A percentile compares a stretch with the other conserved stretches of the same genome.
These are phyloP conservation scores for Calameuta pallipes DNA, from an alignment of 2,888 invertebrate species.

Conservation along the genomic window DNA sequence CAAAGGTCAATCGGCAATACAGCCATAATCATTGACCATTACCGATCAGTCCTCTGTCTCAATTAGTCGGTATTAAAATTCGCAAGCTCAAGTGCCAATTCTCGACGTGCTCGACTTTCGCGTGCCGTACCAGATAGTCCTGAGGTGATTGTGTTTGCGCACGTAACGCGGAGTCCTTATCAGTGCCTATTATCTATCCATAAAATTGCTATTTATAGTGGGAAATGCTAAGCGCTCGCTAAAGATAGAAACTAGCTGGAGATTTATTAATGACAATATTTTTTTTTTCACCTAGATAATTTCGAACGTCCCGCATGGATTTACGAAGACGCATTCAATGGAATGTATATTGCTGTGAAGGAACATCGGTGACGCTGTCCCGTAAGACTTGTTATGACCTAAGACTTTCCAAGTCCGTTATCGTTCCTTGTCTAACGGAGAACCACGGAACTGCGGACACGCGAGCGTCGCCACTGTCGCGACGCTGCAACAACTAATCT, in stretches of 20 bases:
- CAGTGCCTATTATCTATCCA: not conserved
- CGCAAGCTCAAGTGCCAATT: not conserved
- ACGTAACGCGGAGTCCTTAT: not conserved
- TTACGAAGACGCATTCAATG: not conserved
- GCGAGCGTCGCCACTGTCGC: not conserved
- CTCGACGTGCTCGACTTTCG: not conserved
- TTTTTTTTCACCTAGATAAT: not conserved
- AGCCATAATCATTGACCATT: not conserved
- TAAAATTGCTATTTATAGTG: conserved; percentile 6
- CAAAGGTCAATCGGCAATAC: not conserved
- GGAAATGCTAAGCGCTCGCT: not conserved
- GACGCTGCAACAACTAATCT: not conserved
- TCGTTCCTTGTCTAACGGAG: not conserved
- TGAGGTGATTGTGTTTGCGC: not conserved
- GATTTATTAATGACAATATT: not conserved
- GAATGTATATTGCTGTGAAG: not conserved
- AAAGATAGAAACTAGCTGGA: not conserved
- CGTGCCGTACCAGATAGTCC: not conserved
- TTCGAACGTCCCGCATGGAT: not conserved
- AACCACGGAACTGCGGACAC: not conserved
- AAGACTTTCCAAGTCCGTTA: not conserved
- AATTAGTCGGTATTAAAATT: not conserved
- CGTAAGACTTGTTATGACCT: not conserved
- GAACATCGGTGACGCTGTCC: not conserved
- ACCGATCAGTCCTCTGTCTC: not conserved